phyloP scores from a whole-genome alignment of 30 jellyfish, hydroid and myxozoan genomes.

The Pseudorhiza aurosa region DNA sequence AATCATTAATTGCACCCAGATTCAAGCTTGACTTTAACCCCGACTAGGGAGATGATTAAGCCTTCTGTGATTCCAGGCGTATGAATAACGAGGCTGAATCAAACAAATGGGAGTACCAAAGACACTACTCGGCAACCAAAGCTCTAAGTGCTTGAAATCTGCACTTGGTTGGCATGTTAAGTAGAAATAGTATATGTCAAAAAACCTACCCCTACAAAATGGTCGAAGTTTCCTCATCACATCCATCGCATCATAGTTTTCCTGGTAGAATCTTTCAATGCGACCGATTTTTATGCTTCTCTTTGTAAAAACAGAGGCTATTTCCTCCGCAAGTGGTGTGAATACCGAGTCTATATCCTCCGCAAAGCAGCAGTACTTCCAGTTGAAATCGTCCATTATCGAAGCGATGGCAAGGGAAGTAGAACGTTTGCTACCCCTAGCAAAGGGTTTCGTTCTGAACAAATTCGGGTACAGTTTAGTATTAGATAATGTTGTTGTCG shows the following conservation, averaged over 20 bases:
- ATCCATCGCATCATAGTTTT: slow-evolving; percentile 27
- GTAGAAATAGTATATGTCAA: no score
- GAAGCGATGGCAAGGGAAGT: slow-evolving; percentile 72
- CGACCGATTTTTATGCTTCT: slow-evolving; percentile 47
- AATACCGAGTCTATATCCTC: slow-evolving; percentile 66
- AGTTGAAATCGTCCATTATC: slow-evolving; percentile 50
- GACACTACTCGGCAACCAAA: no score
- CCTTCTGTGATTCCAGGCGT: no score
- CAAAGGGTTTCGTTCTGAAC: slow-evolving; percentile 93
- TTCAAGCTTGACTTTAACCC: no score
- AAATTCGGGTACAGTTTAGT: slow-evolving; percentile 69
- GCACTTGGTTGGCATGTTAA: no score
- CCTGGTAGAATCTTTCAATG: slow-evolving; percentile 57
- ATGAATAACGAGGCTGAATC: no score
- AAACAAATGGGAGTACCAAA: no score
- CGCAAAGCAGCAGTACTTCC: slow-evolving; percentile 80
- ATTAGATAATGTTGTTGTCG: slow-evolving; percentile 73
- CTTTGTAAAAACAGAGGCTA: slow-evolving; percentile 38
- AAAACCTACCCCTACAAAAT: slow-evolving; percentile 81
- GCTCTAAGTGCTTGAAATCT: no score
- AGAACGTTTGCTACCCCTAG: slow-evolving; percentile 73
- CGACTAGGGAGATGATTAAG: no score
- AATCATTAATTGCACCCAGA: no score
- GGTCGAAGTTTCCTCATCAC: slow-evolving; percentile 39
- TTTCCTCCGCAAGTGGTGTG: slow-evolving; percentile 70